Percentiles rank a stretch among this genome's conserved stretches.
Evolutionary conservation across 2,888 invertebrate genomes (phyloP).

Genomic region (Ommatoiulus sabulosus): DNA sequence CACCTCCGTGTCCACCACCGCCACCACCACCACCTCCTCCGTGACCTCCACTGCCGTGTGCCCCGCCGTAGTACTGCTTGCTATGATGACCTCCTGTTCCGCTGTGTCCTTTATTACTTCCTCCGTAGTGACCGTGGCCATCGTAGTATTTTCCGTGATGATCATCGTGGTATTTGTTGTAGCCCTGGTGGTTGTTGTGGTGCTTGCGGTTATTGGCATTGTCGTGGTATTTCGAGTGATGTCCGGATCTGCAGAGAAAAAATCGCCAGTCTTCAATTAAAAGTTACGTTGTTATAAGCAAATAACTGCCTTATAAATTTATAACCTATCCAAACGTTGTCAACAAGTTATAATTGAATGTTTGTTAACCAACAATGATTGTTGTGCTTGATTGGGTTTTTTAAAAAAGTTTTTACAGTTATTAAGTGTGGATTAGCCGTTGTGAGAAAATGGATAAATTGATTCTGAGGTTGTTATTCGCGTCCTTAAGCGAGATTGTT

Average conservation of each 20-base stretch:
- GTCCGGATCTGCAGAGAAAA: constrained; percentile 69
- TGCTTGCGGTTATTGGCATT: constrained; percentile 59
- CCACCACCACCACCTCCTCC: constrained; percentile 47
- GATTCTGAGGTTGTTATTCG: constrained; percentile 62
- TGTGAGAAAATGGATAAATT: constrained; percentile 65
- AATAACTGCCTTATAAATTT: too few species aligned
- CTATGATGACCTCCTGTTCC: constrained; percentile 59
- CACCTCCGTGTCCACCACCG: constrained; percentile 30
- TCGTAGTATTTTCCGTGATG: constrained; percentile 59
- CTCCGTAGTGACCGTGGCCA: constrained; percentile 56
- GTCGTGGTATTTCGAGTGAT: constrained; percentile 70
- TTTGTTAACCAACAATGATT: constrained; percentile 68
- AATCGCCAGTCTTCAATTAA: background rate
- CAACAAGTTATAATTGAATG: background rate
- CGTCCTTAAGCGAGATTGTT: background rate
- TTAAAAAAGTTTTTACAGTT: constrained; percentile 70
- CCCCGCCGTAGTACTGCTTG: constrained; percentile 50
- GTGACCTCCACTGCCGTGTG: constrained; percentile 50
- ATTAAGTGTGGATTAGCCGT: constrained; percentile 70
- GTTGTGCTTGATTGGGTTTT: constrained; percentile 68
- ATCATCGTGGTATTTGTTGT: constrained; percentile 58
- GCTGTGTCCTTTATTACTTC: constrained; percentile 52
- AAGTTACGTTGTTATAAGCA: too few species aligned
- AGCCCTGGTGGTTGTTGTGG: constrained; percentile 59
- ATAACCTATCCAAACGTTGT: constrained; percentile 68